phyloP scores from a whole-genome alignment of 2,797 vertebrate species.

The Zalophus californianus region DNA sequence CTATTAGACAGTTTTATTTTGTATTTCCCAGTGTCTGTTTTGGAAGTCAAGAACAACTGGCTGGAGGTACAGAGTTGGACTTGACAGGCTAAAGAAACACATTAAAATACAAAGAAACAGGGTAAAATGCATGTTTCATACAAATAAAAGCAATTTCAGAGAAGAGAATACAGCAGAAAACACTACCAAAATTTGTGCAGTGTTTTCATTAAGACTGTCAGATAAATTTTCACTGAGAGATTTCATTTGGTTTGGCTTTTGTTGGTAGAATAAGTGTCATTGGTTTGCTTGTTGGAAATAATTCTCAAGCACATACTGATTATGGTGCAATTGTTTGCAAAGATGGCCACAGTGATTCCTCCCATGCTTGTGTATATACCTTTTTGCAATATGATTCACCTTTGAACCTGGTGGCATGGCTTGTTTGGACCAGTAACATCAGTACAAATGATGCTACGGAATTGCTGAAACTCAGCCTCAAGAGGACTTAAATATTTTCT shows the following conservation, averaged over 20 bases:
- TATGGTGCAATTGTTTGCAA: background rate
- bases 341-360: background rate
- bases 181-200: background rate
- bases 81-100: slow-evolving; percentile 29
- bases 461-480: background rate
- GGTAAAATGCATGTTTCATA: slow-evolving; percentile 40
- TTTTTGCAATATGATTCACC: background rate
- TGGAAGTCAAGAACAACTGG: background rate
- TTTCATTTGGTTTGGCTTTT: slow-evolving; percentile 70
- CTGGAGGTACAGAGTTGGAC: background rate
- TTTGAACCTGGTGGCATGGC: background rate
- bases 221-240: slow-evolving; percentile 66
- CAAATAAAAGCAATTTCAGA: slow-evolving; percentile 48
- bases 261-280: slow-evolving; percentile 47
- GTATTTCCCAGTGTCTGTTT: background rate
- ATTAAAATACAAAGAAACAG: slow-evolving; percentile 54
- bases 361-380: background rate
- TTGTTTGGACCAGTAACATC: background rate
- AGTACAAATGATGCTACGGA: background rate
- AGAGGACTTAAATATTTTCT: background rate
- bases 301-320: background rate
- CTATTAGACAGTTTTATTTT: background rate
- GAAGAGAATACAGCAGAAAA: background rate
- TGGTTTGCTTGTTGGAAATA: background rate
- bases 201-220: slow-evolving; percentile 75